Conservation (phyloP, 2,888 invertebrate genomes). For the Nipponacmea schrenckii region DNA sequence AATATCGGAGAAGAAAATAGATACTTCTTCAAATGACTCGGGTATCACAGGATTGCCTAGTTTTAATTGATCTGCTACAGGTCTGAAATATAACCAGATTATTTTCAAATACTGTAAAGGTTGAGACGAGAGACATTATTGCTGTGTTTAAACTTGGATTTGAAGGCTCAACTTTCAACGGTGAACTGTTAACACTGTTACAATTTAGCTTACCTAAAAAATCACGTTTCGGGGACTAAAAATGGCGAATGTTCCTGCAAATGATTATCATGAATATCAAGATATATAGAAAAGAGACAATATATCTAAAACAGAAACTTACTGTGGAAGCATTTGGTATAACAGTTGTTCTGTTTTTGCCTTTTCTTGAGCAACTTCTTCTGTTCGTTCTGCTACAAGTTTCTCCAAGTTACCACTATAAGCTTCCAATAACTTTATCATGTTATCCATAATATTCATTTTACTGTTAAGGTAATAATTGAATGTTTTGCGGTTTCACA, state of each 20-base stretch:
- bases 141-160: too few relatives aligned
- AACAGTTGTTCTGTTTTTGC: slow-evolving; percentile 62
- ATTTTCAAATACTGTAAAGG: neutral
- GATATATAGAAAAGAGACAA: too few relatives aligned
- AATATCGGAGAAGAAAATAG: slow-evolving; percentile 65
- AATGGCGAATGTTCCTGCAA: too few relatives aligned
- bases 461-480: slow-evolving; percentile 41
- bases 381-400: slow-evolving; percentile 56
- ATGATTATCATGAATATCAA: too few relatives aligned
- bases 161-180: too few relatives aligned
- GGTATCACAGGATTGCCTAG: slow-evolving; percentile 56
- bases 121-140: neutral
- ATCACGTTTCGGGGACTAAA: too few relatives aligned
- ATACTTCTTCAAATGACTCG: slow-evolving; percentile 56
- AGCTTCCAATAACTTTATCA: slow-evolving; percentile 59
- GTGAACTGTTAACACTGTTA: too few relatives aligned
- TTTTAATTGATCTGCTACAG: slow-evolving; percentile 63
- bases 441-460: slow-evolving; percentile 61
- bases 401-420: slow-evolving; percentile 62
- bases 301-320: slow-evolving; percentile 23
- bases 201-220: too few relatives aligned
- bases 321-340: slow-evolving; percentile 64
- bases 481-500: neutral
- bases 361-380: slow-evolving; percentile 61
- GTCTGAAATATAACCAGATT: slow-evolving; percentile 34